Percentiles rank a stretch among this genome's conserved stretches.
phyloP scores from a whole-genome alignment of 2,113 vertebrate genomes.

The Barnardius zonarius region DNA sequence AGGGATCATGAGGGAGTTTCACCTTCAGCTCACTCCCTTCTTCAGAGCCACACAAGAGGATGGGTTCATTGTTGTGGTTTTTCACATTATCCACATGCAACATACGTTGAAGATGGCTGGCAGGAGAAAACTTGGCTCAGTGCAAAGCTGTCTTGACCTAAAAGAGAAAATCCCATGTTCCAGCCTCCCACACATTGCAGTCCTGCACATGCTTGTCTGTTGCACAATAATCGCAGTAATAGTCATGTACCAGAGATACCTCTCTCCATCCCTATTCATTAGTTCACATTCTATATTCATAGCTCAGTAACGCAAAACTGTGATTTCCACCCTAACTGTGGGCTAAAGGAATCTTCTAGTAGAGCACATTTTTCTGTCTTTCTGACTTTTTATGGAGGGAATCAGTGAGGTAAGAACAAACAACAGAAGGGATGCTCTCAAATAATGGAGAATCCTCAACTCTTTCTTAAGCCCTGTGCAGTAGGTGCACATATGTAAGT shows the following conservation, averaged over 20 bases:
- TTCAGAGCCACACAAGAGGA: neutral
- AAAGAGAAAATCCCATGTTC: neutral
- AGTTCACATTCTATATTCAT: neutral
- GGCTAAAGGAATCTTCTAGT: neutral
- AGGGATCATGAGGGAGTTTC: neutral
- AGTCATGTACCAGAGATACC: neutral
- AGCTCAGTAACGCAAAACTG: neutral
- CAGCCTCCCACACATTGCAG: neutral
- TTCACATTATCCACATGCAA: neutral
- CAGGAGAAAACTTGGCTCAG: neutral
- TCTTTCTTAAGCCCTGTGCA: neutral
- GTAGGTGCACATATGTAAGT: neutral
- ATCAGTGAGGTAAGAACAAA: neutral
- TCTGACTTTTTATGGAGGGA: neutral
- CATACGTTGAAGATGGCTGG: neutral
- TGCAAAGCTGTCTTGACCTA: neutral
- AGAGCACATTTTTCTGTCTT: neutral
- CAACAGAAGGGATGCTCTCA: neutral
- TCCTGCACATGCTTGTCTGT: neutral
- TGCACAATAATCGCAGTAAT: neutral
- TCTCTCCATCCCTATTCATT: neutral
- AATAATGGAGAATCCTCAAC: neutral
- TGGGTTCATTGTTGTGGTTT: constrained; percentile 24
- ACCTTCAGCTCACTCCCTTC: neutral
- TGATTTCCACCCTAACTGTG: neutral